A percentile compares a stretch with the other conserved stretches of the same genome.
These are phyloP conservation scores for Abramis brama DNA, from an alignment of 2,113 vertebrate species.

Conservation along the genomic window DNA sequence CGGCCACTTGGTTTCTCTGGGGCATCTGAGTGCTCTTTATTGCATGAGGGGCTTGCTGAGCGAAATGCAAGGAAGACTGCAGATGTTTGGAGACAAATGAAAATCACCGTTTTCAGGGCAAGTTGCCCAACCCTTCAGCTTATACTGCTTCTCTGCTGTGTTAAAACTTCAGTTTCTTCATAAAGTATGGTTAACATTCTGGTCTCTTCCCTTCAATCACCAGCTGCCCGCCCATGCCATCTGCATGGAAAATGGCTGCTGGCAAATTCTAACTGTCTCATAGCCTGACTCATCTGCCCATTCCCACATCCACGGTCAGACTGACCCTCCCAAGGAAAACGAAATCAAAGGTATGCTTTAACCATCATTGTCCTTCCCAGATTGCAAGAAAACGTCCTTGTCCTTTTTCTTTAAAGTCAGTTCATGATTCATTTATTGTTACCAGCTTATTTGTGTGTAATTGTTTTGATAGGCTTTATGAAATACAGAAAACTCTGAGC, in stretches of 20 bases:
- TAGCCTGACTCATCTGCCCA: neutral
- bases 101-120: neutral
- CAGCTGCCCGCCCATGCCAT: neutral
- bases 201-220: neutral
- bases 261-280: neutral
- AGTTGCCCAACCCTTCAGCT: neutral
- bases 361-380: neutral
- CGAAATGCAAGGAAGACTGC: slow-evolving; percentile 3
- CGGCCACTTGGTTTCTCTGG: slow-evolving; percentile 2
- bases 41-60: neutral
- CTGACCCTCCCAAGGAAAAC: neutral
- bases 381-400: neutral
- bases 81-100: slow-evolving; percentile 32
- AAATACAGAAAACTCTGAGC: neutral
- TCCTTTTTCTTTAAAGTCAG: slow-evolving; percentile 1
- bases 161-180: neutral
- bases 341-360: neutral
- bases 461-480: neutral
- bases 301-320: neutral
- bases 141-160: neutral
- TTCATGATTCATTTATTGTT: neutral
- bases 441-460: neutral
- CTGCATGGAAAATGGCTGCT: neutral
- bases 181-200: neutral
- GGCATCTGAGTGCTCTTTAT: slow-evolving; percentile 11